These are phyloP conservation scores for Cephalopterus ornatus DNA, from an alignment of 2,113 vertebrate genomes.

Conservation along the genomic window DNA sequence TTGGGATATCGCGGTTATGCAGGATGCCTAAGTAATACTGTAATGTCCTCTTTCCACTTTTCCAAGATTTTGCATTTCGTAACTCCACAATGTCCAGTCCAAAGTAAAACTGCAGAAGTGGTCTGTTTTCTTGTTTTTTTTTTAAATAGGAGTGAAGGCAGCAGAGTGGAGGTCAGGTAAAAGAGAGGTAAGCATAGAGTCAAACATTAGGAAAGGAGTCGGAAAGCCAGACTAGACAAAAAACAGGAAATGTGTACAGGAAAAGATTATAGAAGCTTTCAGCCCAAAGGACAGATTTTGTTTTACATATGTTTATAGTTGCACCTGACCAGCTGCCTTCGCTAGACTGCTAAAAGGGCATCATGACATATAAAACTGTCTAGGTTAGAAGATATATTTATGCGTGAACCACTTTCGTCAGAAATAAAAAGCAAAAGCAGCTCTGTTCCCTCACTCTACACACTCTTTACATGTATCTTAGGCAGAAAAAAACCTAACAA, in stretches of 20 bases:
- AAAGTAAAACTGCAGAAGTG: not conserved
- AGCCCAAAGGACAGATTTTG: not conserved
- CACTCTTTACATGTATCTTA: not conserved
- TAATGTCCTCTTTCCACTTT: not conserved
- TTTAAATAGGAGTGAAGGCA: not conserved
- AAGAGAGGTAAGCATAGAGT: fast-evolving
- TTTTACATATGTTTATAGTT: not conserved
- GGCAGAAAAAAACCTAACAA: too few species aligned
- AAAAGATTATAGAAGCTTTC: not conserved
- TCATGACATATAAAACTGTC: fast-evolving
- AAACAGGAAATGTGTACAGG: not conserved
- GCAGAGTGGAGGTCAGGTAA: not conserved
- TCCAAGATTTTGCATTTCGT: not conserved
- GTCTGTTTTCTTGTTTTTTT: not conserved
- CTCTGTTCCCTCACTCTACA: not conserved
- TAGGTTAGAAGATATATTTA: not conserved
- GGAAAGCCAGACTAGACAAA: not conserved
- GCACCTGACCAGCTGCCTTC: not conserved
- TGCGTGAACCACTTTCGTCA: not conserved
- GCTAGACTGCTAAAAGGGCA: not conserved
- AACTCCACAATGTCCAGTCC: not conserved
- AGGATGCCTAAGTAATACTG: not conserved
- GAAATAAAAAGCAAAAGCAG: not conserved
- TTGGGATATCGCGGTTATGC: not conserved
- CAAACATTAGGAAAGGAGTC: not conserved